Evolutionary conservation across 1,140 invertebrate genomes (phyloP).

Genomic region (Caerostris extrusa): DNA sequence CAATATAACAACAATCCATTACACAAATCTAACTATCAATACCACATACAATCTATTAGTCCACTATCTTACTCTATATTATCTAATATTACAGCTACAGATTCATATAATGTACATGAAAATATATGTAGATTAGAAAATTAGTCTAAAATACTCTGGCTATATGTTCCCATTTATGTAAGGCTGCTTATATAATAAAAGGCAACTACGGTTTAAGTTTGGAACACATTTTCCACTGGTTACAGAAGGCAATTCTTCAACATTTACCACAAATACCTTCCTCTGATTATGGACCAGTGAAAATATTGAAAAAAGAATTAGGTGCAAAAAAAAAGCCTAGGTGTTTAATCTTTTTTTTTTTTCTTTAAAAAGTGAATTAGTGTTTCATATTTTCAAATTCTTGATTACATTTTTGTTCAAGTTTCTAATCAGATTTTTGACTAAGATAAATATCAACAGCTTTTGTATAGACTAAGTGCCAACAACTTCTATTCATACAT

Average conservation of each 20-base stretch:
- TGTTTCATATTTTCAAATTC: no score
- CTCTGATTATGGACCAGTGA: not conserved
- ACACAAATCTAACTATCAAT: not conserved
- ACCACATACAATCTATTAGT: not conserved
- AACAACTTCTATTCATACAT: no score
- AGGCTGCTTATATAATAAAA: slow-evolving; percentile 67
- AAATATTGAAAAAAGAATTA: no score
- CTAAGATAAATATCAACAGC: no score
- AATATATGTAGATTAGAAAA: slow-evolving; percentile 13
- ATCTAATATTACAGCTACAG: not conserved
- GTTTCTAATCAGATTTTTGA: no score
- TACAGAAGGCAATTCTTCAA: not conserved
- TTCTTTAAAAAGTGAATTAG: no score
- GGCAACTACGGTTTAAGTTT: slow-evolving; percentile 64
- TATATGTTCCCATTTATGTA: slow-evolving; percentile 74
- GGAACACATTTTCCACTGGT: not conserved
- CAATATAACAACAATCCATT: not conserved
- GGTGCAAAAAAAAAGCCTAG: no score
- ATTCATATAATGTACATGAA: slow-evolving; percentile 3
- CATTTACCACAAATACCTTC: no score
- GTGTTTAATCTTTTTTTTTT: no score
- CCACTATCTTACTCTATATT: not conserved
- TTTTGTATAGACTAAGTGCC: no score
- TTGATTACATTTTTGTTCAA: no score
- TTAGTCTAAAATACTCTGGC: slow-evolving; percentile 22